These are phyloP conservation scores for Anoplopoma fimbria DNA, from an alignment of 2,113 vertebrate genomes.

Conservation along the genomic window DNA sequence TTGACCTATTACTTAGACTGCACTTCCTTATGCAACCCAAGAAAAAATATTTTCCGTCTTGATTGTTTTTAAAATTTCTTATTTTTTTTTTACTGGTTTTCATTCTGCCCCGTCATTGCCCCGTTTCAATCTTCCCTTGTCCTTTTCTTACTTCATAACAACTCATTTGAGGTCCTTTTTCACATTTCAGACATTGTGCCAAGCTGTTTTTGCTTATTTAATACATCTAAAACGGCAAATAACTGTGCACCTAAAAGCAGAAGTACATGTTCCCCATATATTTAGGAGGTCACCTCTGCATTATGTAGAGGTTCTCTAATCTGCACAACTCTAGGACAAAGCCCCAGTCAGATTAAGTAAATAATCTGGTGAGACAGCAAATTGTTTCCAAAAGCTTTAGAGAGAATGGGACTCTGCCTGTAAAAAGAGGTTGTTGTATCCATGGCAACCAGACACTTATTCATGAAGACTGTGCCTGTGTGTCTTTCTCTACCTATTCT, in stretches of 20 bases:
- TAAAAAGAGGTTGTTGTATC: conserved; percentile 72
- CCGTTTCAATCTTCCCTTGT: background rate
- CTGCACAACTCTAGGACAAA: conserved; percentile 65
- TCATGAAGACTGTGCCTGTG: conserved; percentile 52
- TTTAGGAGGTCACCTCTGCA: conserved; percentile 53
- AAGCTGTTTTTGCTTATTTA: conserved; percentile 8
- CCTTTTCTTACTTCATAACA: background rate
- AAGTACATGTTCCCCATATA: conserved; percentile 3
- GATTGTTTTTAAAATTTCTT: conserved; percentile 9
- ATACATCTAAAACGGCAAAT: background rate
- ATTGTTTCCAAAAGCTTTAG: conserved; percentile 61
- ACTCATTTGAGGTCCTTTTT: background rate
- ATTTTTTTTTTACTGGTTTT: conserved; percentile 2
- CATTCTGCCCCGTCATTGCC: background rate
- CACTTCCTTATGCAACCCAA: background rate
- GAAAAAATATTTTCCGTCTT: background rate
- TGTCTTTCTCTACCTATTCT: conserved; percentile 30
- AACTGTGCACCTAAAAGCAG: conserved; percentile 11
- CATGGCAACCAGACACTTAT: conserved; percentile 79
- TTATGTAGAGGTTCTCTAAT: conserved; percentile 61
- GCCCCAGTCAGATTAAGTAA: conserved; percentile 66
- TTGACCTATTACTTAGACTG: conserved; percentile 27
- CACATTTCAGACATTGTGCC: background rate
- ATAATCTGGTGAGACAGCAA: conserved; percentile 62
- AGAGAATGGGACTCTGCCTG: conserved; percentile 37